Evolutionary conservation across 2,113 vertebrate genomes (phyloP).

Genomic region (Lepus europaeus): DNA sequence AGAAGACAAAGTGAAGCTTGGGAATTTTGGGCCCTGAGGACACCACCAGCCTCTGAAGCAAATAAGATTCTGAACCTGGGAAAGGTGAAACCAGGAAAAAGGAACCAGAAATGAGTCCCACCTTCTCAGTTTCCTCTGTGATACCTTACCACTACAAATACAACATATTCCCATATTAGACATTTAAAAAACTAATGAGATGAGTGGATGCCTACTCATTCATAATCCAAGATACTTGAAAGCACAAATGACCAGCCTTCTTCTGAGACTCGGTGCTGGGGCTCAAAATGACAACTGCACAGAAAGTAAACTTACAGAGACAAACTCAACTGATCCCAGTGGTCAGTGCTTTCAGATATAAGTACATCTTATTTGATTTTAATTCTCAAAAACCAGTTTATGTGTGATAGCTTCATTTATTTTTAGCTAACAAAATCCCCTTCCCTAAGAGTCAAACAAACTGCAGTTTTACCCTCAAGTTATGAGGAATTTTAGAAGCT

Average conservation of each 20-base stretch:
- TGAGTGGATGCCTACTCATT: background rate
- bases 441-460: conserved; percentile 9
- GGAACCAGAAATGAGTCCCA: background rate
- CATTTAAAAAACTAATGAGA: background rate
- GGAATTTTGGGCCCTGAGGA: background rate
- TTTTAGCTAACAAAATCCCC: conserved; percentile 10
- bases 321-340: background rate
- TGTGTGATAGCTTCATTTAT: background rate
- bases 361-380: background rate
- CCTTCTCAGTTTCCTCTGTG: background rate
- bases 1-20: background rate
- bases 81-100: background rate
- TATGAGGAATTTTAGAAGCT: background rate
- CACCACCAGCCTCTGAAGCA: background rate
- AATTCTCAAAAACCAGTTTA: conserved; percentile 13
- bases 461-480: background rate
- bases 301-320: background rate
- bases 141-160: background rate
- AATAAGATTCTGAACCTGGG: background rate
- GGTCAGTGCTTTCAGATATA: background rate
- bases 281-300: background rate
- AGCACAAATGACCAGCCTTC: background rate
- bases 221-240: background rate
- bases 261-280: background rate
- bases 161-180: background rate